A percentile compares a stretch with the other conserved stretches of the same genome.
phyloP scores from a whole-genome alignment of 2,797 vertebrate genomes.

The Rhinoraja longicauda region DNA sequence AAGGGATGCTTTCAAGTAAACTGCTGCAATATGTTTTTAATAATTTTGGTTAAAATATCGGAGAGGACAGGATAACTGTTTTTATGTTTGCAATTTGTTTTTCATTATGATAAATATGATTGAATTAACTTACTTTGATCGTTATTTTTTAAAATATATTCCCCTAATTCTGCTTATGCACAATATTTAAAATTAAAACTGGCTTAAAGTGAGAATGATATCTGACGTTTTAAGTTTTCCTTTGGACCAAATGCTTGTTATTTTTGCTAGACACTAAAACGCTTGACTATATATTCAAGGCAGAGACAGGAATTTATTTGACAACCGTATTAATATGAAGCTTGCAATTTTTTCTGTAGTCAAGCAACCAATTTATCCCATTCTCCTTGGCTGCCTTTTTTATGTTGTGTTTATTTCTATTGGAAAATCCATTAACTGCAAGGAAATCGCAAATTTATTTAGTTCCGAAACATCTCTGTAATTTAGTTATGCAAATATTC shows the following conservation, averaged over 20 bases:
- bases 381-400: neutral
- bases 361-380: constrained; percentile 7
- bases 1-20: neutral
- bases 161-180: neutral
- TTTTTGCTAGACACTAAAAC: neutral
- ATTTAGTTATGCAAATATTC: neutral
- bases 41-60: neutral
- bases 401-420: neutral
- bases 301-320: neutral
- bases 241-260: neutral
- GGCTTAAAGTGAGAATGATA: neutral
- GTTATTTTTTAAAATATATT: neutral
- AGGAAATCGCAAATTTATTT: neutral
- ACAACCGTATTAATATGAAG: neutral
- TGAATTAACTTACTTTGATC: neutral
- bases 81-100: neutral
- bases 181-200: neutral
- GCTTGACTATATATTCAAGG: neutral
- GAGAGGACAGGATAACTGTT: neutral
- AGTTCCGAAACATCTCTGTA: too few species aligned
- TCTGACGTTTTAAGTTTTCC: neutral
- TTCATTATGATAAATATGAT: neutral
- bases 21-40: neutral
- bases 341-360: neutral
- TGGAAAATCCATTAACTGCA: neutral